Evolutionary conservation across 92 coral and sea anemone species (phyloP), one percentile per base, ranked within the genome.

Genomic region (Isaurus tuberculatus): DNA sequence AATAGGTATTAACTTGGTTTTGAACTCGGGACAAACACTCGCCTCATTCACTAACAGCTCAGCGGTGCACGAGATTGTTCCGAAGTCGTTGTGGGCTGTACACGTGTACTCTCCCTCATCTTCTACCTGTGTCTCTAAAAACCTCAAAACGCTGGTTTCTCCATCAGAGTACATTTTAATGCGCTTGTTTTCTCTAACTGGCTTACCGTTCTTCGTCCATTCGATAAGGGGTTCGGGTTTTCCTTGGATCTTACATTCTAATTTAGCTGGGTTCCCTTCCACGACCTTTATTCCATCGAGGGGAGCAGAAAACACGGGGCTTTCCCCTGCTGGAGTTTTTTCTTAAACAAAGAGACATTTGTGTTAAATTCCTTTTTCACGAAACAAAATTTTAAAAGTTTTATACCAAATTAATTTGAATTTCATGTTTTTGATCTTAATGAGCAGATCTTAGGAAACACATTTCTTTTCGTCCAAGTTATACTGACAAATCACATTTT

Each of bases 81-180:
- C 96, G 37, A 88, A 70, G 25, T 89, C 92, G 53, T 96, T 96
- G 17, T 79, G 79, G 33, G 98, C 96, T 29, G 91, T 84, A 30
- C 89, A 89, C 73, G 93, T 96, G 92, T 93, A 96, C 30, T 92
- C 87, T 5, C 92, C 98, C 70, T 96, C 98, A 36, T 96, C 99
- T 9, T 89, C 94, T 16, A 86, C 89, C 28, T 84, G 83, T 26
- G 94, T 81, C 58, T 92, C 79, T 53, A 75, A 69, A 26, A 96
- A 82, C 64, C 70, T 88, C 80, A 94, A 66, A 26, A 88, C 73
- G 69, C 86, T 79, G 0, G 74, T 74, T 44, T 91, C 96, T n/a
- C 88, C 81, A 42, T 88, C 91, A 25, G 72, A 84, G 46, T 87
- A 79, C 33, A 73, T 53, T 25, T 73, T 90, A 19, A 94, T 53